Evolutionary conservation across 1,140 invertebrate species (phyloP).

Genomic region (Cryptotermes secundus): DNA sequence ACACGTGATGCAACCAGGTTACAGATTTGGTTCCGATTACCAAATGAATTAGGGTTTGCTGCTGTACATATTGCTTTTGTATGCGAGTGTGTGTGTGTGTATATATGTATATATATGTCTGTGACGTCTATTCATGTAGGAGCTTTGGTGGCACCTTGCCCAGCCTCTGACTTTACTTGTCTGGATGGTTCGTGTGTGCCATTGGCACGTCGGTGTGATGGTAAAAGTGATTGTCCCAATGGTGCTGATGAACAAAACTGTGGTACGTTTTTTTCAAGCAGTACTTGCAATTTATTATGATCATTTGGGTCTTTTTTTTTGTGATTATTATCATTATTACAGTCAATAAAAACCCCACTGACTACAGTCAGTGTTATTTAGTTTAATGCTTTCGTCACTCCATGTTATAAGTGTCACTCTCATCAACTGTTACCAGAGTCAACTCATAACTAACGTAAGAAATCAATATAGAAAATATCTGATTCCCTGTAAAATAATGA

Average conservation of each 20-base stretch:
- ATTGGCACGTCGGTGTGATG: constrained; percentile 62
- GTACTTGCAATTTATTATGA: background rate
- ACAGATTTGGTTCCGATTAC: background rate
- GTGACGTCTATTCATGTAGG: constrained; percentile 1
- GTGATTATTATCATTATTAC: no score
- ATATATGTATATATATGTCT: background rate
- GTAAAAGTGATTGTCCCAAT: constrained; percentile 62
- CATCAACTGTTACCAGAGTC: background rate
- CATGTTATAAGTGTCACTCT: background rate
- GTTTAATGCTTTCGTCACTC: background rate
- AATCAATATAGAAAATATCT: no score
- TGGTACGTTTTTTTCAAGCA: constrained; percentile 22
- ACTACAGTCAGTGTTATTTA: no score
- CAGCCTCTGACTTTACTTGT: constrained; percentile 60
- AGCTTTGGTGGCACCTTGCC: constrained; percentile 49
- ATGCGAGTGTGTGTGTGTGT: background rate
- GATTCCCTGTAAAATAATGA: no score
- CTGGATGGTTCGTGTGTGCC: constrained; percentile 62
- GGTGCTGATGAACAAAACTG: constrained; percentile 64
- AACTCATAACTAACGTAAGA: no score
- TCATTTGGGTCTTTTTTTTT: no score
- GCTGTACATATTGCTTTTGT: background rate
- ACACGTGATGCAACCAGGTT: no score
- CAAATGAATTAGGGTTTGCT: background rate
- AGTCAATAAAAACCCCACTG: no score